These are phyloP conservation scores for Phaenicophaeus curvirostris DNA, from an alignment of 2,797 vertebrate genomes.

Conservation along the genomic window DNA sequence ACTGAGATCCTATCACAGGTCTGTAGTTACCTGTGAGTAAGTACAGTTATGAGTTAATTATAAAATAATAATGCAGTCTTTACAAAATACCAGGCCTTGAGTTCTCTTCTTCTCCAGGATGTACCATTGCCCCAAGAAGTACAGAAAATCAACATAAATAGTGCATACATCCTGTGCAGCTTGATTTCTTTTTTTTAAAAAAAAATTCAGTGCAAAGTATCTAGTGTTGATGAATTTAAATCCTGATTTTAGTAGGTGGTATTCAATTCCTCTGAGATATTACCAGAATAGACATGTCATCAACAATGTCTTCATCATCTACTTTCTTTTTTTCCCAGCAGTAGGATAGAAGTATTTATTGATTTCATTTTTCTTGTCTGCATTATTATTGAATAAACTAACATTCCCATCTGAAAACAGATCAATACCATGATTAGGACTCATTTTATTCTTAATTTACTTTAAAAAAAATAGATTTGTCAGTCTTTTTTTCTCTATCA, in stretches of 20 bases:
- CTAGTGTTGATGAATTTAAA: not conserved
- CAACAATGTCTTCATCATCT: not conserved
- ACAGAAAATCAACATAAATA: not conserved
- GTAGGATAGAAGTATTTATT: constrained; percentile 12
- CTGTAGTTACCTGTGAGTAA: constrained; percentile 1
- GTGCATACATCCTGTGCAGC: not conserved
- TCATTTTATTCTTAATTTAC: constrained; percentile 4
- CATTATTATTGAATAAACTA: constrained; percentile 28
- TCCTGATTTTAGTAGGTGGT: not conserved
- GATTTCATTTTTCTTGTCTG: constrained; percentile 27
- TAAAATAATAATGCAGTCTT: not conserved
- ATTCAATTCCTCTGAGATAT: constrained; percentile 5
- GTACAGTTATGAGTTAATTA: not conserved
- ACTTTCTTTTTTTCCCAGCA: not conserved
- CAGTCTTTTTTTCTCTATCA: not conserved
- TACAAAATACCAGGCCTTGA: not conserved
- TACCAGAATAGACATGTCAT: not conserved
- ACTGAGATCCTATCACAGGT: not conserved
- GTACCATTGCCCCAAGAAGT: not conserved
- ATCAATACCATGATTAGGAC: not conserved
- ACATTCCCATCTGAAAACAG: constrained; percentile 12
- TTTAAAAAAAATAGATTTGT: not conserved
- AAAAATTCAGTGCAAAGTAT: not conserved
- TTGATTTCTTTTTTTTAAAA: not conserved
- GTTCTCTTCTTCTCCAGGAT: not conserved